Conservation (phyloP, 2,888 invertebrate genomes). For the Agriotes lineatus region DNA sequence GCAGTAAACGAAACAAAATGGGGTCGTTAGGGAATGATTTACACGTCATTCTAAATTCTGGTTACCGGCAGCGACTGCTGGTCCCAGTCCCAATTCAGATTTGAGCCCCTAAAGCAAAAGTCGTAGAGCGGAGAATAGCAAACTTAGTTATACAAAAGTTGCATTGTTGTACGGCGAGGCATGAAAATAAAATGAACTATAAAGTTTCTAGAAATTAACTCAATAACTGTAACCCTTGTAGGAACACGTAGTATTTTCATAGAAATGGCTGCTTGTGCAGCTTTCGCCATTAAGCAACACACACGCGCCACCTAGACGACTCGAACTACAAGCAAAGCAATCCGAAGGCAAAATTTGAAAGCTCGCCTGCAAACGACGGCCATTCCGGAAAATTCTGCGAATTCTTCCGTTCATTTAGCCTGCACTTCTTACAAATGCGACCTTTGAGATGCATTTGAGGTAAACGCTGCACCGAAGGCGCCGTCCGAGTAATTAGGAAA, state of each 20-base stretch:
- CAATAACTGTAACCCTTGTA: constrained; percentile 42
- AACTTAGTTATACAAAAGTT: constrained; percentile 28
- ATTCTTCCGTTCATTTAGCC: too few relatives aligned
- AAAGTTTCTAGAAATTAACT: constrained; percentile 45
- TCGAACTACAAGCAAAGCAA: constrained; percentile 30
- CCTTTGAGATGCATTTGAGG: constrained; percentile 3
- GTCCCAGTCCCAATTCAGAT: constrained; percentile 24
- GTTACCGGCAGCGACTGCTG: constrained; percentile 22
- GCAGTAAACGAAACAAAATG: constrained; percentile 33
- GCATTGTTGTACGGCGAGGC: constrained; percentile 42
- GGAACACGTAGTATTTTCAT: constrained; percentile 44
- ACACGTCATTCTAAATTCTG: constrained; percentile 40
- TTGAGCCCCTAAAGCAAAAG: background rate
- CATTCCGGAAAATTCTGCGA: constrained; percentile 5
- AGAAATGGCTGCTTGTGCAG: constrained; percentile 36
- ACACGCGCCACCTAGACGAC: constrained; percentile 9
- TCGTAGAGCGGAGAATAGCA: constrained; percentile 27
- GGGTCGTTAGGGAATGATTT: constrained; percentile 43
- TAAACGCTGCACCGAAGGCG: background rate
- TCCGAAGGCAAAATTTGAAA: constrained; percentile 26
- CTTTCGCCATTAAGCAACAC: constrained; percentile 29
- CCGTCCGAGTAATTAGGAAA: constrained; percentile 16
- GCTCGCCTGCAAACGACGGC: background rate
- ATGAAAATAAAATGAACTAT: constrained; percentile 43
- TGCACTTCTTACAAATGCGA: background rate